phyloP scores from a whole-genome alignment of 2,113 vertebrate species.

The Amphiprion percula region DNA sequence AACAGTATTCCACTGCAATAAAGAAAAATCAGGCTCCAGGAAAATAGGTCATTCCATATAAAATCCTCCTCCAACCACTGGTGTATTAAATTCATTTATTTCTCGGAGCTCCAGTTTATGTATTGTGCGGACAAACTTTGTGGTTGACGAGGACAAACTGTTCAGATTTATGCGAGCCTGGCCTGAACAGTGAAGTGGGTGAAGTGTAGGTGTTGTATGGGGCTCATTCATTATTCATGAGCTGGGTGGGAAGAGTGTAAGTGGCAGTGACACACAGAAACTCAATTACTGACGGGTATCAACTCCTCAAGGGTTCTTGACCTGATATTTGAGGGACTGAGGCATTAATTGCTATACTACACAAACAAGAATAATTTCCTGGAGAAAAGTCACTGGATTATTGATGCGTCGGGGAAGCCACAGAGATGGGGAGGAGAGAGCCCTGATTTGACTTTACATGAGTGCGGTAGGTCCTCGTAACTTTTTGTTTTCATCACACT shows the following conservation, averaged over 20 bases:
- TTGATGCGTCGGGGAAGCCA: constrained; percentile 30
- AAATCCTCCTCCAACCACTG: neutral
- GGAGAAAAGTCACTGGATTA: constrained; percentile 46
- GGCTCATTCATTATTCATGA: constrained; percentile 81
- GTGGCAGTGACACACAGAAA: constrained; percentile 75
- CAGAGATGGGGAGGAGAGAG: constrained; percentile 59
- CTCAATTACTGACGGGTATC: constrained; percentile 70
- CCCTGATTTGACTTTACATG: constrained; percentile 59
- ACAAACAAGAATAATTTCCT: constrained; percentile 52
- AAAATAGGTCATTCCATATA: neutral
- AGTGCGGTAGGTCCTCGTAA: constrained; percentile 58
- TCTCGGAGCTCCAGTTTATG: constrained; percentile 11
- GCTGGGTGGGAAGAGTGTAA: constrained; percentile 74
- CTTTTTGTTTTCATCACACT: constrained; percentile 14
- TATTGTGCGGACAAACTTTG: constrained; percentile 12
- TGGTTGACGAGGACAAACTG: constrained; percentile 21
- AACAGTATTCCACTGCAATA: constrained; percentile 8
- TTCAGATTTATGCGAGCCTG: constrained; percentile 46
- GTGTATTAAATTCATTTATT: neutral
- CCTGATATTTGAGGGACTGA: constrained; percentile 60
- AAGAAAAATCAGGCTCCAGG: constrained; percentile 2
- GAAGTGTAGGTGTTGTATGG: constrained; percentile 76
- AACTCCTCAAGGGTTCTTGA: constrained; percentile 67
- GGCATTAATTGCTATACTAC: constrained; percentile 48
- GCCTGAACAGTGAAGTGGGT: constrained; percentile 56